Conservation (phyloP, 2,113 vertebrate genomes). For the Fukomys damarensis region DNA sequence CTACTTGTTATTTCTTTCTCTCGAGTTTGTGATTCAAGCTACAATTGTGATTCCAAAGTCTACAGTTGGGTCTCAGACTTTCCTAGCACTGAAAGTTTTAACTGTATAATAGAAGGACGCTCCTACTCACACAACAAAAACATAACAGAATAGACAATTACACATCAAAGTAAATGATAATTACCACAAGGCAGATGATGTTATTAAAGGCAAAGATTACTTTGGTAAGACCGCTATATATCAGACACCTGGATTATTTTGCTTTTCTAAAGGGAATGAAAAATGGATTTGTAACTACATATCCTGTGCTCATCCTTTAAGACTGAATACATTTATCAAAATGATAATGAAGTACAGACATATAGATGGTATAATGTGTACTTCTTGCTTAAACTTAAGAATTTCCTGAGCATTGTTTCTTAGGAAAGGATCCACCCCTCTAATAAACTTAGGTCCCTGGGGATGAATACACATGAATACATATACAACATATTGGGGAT, state of each 20-base stretch:
- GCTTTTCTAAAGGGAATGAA: constrained; percentile 20
- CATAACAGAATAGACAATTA: background rate
- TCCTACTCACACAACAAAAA: background rate
- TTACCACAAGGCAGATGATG: background rate
- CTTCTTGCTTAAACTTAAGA: constrained; percentile 29
- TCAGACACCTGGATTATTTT: constrained; percentile 25
- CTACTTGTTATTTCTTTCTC: background rate
- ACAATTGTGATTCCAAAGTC: background rate
- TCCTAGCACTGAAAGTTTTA: constrained; percentile 1
- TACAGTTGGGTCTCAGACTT: background rate
- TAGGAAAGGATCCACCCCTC: background rate
- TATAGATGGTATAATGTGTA: background rate
- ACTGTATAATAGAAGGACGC: background rate
- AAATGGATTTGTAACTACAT: constrained; percentile 10
- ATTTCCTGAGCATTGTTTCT: background rate
- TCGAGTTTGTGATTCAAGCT: background rate
- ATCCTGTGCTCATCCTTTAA: background rate
- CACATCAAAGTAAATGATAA: constrained; percentile 42
- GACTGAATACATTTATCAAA: background rate
- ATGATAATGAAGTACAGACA: background rate
- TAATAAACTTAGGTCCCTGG: background rate
- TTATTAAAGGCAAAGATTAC: constrained; percentile 7
- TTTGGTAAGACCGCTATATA: background rate
- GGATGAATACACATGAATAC: background rate
- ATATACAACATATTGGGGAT: background rate